Conservation (phyloP, 1,140 invertebrate species). For the Drosophila lacertosa region DNA sequence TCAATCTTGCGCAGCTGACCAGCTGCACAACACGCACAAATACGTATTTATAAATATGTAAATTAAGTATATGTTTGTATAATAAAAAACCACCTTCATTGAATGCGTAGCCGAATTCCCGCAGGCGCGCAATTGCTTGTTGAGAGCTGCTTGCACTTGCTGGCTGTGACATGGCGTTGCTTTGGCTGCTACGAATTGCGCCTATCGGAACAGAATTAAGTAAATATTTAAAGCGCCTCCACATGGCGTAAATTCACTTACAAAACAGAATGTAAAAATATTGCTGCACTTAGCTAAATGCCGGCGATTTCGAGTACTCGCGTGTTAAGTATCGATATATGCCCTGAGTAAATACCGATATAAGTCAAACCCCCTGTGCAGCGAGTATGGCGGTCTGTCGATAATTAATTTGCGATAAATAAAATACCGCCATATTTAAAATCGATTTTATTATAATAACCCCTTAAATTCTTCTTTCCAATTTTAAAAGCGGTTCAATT, state of each 20-base stretch:
- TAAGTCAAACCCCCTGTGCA: not conserved
- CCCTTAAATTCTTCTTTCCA: not conserved
- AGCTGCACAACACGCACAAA: slow-evolving; percentile 67
- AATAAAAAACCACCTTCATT: slow-evolving; percentile 54
- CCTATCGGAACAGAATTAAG: not conserved
- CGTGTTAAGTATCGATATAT: not conserved
- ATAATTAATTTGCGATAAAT: not conserved
- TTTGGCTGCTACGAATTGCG: not conserved
- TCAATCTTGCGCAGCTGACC: slow-evolving; percentile 87
- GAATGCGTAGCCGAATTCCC: slow-evolving; percentile 73
- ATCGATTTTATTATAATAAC: not conserved
- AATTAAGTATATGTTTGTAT: not conserved
- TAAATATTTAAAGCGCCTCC: slow-evolving; percentile 7
- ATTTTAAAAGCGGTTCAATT: not conserved
- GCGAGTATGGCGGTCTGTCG: not conserved
- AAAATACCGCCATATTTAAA: not conserved
- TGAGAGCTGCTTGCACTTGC: slow-evolving; percentile 16
- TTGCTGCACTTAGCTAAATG: not conserved
- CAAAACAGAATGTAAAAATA: slow-evolving; percentile 1
- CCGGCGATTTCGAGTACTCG: slow-evolving; percentile 4
- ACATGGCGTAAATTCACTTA: slow-evolving; percentile 22
- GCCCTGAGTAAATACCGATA: too few relatives aligned
- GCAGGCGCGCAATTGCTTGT: slow-evolving; percentile 50
- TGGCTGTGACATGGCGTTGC: slow-evolving; percentile 19
- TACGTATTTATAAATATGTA: not conserved